These are phyloP conservation scores for Melanotaenia trifasciata DNA, from an alignment of 2,797 vertebrate species.

Conservation along the genomic window DNA sequence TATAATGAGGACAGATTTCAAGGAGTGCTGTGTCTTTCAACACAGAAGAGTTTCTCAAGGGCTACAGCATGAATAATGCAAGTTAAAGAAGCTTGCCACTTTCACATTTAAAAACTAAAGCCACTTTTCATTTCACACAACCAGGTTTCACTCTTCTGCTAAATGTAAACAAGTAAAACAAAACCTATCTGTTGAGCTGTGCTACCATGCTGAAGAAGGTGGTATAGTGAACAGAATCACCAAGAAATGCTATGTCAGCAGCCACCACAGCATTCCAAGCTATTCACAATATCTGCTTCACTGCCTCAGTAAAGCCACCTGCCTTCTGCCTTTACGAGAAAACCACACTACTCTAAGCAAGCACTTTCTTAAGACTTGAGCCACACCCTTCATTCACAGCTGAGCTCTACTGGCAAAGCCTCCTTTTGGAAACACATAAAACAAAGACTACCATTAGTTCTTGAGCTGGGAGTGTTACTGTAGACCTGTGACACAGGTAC, in stretches of 20 bases:
- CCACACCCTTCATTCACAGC: slow-evolving; percentile 75
- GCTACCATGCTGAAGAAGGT: slow-evolving; percentile 8
- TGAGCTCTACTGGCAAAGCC: slow-evolving; percentile 36
- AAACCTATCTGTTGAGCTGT: slow-evolving; percentile 59
- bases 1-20: slow-evolving; percentile 49
- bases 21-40: slow-evolving; percentile 26
- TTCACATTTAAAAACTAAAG: neutral
- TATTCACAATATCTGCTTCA: slow-evolving; percentile 21
- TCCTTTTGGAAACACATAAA: slow-evolving; percentile 23
- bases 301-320: slow-evolving; percentile 21
- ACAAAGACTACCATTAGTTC: slow-evolving; percentile 7
- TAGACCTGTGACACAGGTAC: slow-evolving; percentile 11
- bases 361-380: slow-evolving; percentile 30
- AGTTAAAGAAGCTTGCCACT: neutral
- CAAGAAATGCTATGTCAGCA: slow-evolving; percentile 46
- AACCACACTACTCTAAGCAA: slow-evolving; percentile 22
- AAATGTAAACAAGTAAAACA: slow-evolving; percentile 29
- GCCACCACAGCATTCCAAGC: slow-evolving; percentile 7
- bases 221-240: slow-evolving; percentile 3
- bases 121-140: neutral
- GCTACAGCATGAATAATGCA: slow-evolving; percentile 15
- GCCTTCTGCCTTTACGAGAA: slow-evolving; percentile 24
- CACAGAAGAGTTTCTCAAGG: neutral
- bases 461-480: slow-evolving; percentile 10
- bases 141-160: slow-evolving; percentile 39